Conservation (phyloP, 2,113 vertebrate genomes). For the Chionomys nivalis region DNA sequence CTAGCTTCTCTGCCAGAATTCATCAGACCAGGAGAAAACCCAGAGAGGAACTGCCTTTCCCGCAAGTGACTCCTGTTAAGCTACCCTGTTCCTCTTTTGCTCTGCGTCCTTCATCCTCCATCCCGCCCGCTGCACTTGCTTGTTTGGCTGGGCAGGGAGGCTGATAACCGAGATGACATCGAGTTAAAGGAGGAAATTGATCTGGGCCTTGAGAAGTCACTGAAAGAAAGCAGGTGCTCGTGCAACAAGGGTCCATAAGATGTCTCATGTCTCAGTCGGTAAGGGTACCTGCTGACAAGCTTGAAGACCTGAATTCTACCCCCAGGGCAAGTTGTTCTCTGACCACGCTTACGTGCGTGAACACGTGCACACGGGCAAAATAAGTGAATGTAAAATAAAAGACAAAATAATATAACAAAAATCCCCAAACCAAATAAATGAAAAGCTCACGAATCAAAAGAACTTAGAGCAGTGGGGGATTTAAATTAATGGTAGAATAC, state of each 20-base stretch:
- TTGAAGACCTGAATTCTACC: neutral
- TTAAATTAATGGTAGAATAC: neutral
- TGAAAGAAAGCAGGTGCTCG: neutral
- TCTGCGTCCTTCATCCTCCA: neutral
- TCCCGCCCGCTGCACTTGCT: neutral
- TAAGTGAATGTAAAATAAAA: neutral
- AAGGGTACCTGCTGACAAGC: neutral
- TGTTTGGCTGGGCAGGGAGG: neutral
- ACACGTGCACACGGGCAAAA: neutral
- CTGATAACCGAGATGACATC: neutral
- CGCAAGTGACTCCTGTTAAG: accelerated
- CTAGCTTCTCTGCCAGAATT: neutral
- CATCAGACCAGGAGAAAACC: neutral
- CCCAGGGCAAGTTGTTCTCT: neutral
- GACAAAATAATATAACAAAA: neutral
- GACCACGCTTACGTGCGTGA: neutral
- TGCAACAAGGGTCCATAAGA: neutral
- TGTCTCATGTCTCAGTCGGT: neutral
- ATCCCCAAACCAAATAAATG: neutral
- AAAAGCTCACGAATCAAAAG: neutral
- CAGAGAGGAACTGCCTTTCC: accelerated
- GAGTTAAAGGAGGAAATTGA: neutral
- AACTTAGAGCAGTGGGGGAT: neutral
- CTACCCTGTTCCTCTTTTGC: neutral
- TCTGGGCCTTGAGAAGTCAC: neutral